phyloP scores from a whole-genome alignment of 2,797 vertebrate genomes.

The Chiloscyllium punctatum region DNA sequence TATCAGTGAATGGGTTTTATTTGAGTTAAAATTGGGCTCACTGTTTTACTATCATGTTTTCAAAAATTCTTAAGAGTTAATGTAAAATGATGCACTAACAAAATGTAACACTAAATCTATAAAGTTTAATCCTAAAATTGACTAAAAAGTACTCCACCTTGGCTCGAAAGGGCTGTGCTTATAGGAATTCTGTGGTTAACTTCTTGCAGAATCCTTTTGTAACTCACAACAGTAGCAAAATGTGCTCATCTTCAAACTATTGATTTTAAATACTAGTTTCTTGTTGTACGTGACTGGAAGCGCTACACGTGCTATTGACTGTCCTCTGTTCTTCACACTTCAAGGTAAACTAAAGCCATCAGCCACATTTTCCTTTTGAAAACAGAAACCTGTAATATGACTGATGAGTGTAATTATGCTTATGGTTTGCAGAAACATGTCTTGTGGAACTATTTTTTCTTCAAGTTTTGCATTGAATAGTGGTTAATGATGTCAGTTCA shows the following conservation, averaged over 20 bases:
- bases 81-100: neutral
- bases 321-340: too few species aligned
- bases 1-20: neutral
- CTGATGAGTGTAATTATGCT: conserved; percentile 1
- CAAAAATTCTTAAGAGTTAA: neutral
- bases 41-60: neutral
- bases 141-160: neutral
- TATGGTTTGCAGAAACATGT: neutral
- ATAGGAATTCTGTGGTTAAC: neutral
- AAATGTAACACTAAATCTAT: too few species aligned
- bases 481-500: neutral
- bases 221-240: neutral
- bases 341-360: neutral
- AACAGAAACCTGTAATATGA: neutral
- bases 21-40: neutral
- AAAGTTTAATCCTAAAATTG: neutral
- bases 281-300: neutral
- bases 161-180: neutral
- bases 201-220: neutral
- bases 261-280: neutral
- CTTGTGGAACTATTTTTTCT: neutral
- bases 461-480: conserved; percentile 1
- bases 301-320: neutral
- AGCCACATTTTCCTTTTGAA: neutral
- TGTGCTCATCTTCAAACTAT: neutral